Conservation (phyloP, 2,113 vertebrate genomes). For the Heterotilapia buettikoferi region DNA sequence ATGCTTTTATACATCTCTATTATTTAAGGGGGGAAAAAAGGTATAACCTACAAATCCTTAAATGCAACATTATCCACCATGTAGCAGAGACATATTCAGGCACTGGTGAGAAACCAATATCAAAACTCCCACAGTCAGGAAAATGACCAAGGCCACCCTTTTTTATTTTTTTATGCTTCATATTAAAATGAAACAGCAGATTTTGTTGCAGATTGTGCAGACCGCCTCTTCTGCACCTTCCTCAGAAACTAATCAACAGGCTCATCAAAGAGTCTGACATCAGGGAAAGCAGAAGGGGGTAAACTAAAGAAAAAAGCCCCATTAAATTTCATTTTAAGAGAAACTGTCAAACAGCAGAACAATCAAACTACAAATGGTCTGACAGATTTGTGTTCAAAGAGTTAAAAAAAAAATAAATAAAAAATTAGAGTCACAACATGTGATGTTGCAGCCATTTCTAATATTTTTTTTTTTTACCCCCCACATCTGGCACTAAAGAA, state of each 20-base stretch:
- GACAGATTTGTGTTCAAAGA: slow-evolving; percentile 22
- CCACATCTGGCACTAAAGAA: slow-evolving; percentile 57
- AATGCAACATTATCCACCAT: slow-evolving; percentile 41
- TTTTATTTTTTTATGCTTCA: slow-evolving; percentile 44
- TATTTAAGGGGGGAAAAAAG: slow-evolving; percentile 26
- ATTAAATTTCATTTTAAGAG: slow-evolving; percentile 4
- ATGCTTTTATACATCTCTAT: slow-evolving; percentile 28
- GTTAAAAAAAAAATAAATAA: not conserved
- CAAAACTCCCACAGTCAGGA: slow-evolving; percentile 48
- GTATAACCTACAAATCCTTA: slow-evolving; percentile 47
- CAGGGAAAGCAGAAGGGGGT: not conserved
- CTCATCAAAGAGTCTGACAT: not conserved
- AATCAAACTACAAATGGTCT: slow-evolving; percentile 24
- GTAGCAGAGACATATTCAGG: slow-evolving; percentile 63
- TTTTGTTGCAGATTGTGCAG: slow-evolving; percentile 35
- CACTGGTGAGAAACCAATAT: slow-evolving; percentile 72
- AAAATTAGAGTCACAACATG: slow-evolving; percentile 44
- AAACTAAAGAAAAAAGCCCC: not conserved
- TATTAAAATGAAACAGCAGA: slow-evolving; percentile 39
- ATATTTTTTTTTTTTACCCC: slow-evolving; percentile 38
- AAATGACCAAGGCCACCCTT: slow-evolving; percentile 71
- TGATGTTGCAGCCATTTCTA: slow-evolving; percentile 53
- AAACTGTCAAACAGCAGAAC: slow-evolving; percentile 20
- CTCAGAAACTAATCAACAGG: slow-evolving; percentile 11
- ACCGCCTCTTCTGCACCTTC: not conserved